These are phyloP conservation scores for Lutra lutra DNA, from an alignment of 2,797 vertebrate species.

Conservation along the genomic window DNA sequence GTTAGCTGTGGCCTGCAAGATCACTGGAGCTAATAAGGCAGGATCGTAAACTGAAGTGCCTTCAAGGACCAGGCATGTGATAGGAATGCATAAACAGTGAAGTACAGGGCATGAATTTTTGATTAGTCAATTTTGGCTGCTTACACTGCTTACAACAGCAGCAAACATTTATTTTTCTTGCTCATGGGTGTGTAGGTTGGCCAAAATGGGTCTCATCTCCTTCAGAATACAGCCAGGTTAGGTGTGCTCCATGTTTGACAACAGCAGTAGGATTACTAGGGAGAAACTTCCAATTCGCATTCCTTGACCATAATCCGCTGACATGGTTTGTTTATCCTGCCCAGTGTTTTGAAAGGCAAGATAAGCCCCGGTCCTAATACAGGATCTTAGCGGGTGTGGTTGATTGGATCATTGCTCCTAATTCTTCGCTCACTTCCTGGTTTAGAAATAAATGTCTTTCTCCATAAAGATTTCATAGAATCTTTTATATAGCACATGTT, in stretches of 20 bases:
- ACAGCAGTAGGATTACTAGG: background rate
- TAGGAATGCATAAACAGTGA: background rate
- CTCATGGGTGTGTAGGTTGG: background rate
- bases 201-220: background rate
- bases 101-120: background rate
- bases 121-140: background rate
- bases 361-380: background rate
- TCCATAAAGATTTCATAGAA: background rate
- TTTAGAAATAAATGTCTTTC: constrained; percentile 7
- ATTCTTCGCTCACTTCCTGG: constrained; percentile 1
- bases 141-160: background rate
- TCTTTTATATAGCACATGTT: constrained; percentile 14
- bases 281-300: background rate
- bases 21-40: background rate
- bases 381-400: background rate
- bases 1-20: background rate
- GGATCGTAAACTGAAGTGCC: background rate
- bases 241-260: background rate
- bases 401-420: background rate
- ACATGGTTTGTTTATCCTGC: background rate
- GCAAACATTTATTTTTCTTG: constrained; percentile 22
- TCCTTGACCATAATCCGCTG: background rate
- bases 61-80: background rate
- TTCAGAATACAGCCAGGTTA: background rate
- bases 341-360: background rate